phyloP scores from a whole-genome alignment of 2,113 vertebrate genomes.

The Sander vitreus region DNA sequence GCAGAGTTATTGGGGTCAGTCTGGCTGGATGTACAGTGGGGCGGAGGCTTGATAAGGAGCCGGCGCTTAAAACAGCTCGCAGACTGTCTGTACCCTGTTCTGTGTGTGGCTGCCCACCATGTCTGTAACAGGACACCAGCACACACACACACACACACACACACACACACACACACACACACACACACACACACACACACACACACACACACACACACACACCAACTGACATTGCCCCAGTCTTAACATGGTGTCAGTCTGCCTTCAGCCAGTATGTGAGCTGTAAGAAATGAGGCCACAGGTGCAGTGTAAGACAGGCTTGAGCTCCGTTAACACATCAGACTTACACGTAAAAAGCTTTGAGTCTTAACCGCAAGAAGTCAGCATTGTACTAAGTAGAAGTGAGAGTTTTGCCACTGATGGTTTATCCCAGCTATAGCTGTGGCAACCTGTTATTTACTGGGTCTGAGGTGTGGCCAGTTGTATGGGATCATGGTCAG shows the following conservation, averaged over 20 bases:
- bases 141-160: conserved; percentile 26
- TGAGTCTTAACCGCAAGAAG: conserved; percentile 7
- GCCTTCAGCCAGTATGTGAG: conserved; percentile 58
- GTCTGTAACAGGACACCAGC: conserved; percentile 68
- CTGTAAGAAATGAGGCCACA: conserved; percentile 76
- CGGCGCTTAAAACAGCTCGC: conserved; percentile 56
- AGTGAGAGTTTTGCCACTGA: neutral
- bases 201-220: conserved; percentile 33
- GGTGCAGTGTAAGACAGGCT: conserved; percentile 62
- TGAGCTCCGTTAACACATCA: conserved; percentile 37
- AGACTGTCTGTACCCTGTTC: conserved; percentile 45
- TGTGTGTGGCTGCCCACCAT: conserved; percentile 70
- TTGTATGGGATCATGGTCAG: conserved; percentile 44
- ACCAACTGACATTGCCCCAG: conserved; percentile 30
- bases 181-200: conserved; percentile 20
- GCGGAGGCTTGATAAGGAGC: conserved; percentile 67
- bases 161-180: no score
- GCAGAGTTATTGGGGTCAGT: conserved; percentile 67
- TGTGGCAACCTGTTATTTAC: neutral
- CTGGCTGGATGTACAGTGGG: conserved; percentile 39
- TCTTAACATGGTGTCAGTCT: conserved; percentile 73
- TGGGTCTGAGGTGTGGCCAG: neutral
- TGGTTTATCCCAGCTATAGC: neutral
- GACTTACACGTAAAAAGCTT: conserved; percentile 30
- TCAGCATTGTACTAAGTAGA: neutral